Conservation (phyloP, 2,113 vertebrate genomes). For the Sapajus apella region DNA sequence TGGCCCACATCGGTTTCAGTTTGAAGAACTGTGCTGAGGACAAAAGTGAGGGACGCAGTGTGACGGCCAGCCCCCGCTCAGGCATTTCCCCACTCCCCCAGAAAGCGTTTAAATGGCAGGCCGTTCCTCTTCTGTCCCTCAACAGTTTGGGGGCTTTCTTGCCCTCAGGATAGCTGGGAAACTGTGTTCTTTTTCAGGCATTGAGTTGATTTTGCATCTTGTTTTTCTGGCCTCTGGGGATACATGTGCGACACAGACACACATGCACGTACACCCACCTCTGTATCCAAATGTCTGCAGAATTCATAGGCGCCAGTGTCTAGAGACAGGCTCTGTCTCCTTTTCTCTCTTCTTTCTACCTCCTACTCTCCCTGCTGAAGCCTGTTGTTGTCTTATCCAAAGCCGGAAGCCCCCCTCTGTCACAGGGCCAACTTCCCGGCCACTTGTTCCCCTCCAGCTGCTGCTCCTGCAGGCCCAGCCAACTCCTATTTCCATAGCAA, state of each 20-base stretch:
- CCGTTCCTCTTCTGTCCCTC: neutral
- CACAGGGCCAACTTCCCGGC: constrained; percentile 56
- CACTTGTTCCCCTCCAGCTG: constrained; percentile 65
- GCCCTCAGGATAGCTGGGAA: neutral
- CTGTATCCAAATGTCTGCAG: neutral
- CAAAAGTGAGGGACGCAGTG: neutral
- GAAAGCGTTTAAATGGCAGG: neutral
- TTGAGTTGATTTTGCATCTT: constrained; percentile 42
- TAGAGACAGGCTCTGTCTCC: neutral
- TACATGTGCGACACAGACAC: neutral
- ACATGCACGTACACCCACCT: neutral
- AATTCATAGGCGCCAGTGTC: neutral
- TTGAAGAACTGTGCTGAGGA: neutral
- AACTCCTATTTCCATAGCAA: constrained; percentile 76
- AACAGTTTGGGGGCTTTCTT: neutral
- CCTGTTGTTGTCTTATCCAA: neutral
- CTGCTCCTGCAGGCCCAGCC: constrained; percentile 48
- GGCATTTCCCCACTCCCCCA: neutral
- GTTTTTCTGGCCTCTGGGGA: neutral
- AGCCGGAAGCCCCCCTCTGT: constrained; percentile 59
- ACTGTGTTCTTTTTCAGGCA: neutral
- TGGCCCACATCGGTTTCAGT: neutral
- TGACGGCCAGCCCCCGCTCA: neutral
- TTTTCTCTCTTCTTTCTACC: neutral
- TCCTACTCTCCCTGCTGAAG: neutral